phyloP scores from a whole-genome alignment of 2,113 vertebrate species.

The Vulpes ferrilata region DNA sequence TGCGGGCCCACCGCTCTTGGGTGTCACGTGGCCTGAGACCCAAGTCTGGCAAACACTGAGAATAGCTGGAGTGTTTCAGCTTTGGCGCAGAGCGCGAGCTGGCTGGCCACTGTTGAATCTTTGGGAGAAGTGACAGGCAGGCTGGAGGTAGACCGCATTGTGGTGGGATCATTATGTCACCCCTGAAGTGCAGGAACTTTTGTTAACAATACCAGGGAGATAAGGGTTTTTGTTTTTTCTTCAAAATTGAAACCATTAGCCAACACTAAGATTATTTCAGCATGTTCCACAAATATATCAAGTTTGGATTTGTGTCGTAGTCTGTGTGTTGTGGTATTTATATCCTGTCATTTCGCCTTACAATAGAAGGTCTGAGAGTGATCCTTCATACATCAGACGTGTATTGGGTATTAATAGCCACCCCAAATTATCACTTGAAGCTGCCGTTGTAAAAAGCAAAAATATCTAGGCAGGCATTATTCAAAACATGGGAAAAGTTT shows the following conservation, averaged over 20 bases:
- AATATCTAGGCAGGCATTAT: not conserved
- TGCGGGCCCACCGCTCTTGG: not conserved
- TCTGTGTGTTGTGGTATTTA: not conserved
- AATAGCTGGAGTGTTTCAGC: not conserved
- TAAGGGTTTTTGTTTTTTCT: not conserved
- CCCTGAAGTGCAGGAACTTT: not conserved
- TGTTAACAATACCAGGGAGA: not conserved
- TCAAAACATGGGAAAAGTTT: conserved; percentile 4
- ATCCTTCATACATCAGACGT: not conserved
- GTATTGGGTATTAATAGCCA: conserved; percentile 14
- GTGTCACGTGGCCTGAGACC: not conserved
- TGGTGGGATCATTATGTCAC: not conserved
- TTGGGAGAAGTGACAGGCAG: not conserved
- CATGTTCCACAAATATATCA: not conserved
- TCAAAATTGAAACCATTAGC: not conserved
- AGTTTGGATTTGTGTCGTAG: not conserved
- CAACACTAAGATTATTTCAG: not conserved
- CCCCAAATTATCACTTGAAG: not conserved
- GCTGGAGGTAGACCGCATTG: not conserved
- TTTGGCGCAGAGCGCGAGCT: not conserved
- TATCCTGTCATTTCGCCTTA: not conserved
- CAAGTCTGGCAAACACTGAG: not conserved
- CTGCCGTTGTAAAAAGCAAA: not conserved
- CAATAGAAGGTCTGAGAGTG: not conserved
- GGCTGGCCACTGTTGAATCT: not conserved